Evolutionary conservation across 2,888 invertebrate species (phyloP).

Genomic region (Ischnus inquisitorius): DNA sequence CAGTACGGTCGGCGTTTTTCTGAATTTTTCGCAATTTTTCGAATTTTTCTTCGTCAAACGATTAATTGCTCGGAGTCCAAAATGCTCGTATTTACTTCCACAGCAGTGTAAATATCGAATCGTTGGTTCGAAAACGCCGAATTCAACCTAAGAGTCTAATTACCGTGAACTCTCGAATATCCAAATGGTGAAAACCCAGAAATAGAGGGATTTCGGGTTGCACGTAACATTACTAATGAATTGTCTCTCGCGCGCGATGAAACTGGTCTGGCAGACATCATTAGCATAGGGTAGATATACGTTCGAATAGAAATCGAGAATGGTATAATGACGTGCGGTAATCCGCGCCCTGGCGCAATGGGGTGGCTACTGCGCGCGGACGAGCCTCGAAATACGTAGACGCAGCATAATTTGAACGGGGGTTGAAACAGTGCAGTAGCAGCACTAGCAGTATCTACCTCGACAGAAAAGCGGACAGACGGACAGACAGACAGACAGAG

Average conservation of each 20-base stretch:
- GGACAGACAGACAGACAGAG: constrained; percentile 28
- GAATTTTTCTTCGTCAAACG: not conserved
- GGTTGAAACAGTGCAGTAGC: constrained; percentile 44
- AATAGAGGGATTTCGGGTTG: constrained; percentile 18
- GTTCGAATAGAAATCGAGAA: constrained; percentile 59
- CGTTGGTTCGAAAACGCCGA: not conserved
- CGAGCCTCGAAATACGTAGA: constrained; percentile 49
- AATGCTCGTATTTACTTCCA: not conserved
- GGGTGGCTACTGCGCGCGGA: constrained; percentile 21
- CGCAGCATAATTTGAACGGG: constrained; percentile 54
- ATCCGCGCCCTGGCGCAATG: constrained; percentile 52
- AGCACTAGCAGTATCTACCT: constrained; percentile 13
- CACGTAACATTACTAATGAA: constrained; percentile 33
- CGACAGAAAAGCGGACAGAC: constrained; percentile 49
- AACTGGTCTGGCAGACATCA: constrained; percentile 13
- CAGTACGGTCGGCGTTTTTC: too few species aligned
- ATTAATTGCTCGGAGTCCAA: not conserved
- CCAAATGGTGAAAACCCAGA: not conserved
- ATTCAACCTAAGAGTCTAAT: not conserved
- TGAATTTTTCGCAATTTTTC: not conserved
- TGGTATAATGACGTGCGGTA: constrained; percentile 63
- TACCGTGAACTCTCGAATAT: not conserved
- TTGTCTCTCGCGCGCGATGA: constrained; percentile 34
- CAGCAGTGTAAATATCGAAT: not conserved
- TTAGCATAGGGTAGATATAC: constrained; percentile 35